Evolutionary conservation across 2,113 vertebrate species (phyloP).

Genomic region (Rhabdornis inornatus): DNA sequence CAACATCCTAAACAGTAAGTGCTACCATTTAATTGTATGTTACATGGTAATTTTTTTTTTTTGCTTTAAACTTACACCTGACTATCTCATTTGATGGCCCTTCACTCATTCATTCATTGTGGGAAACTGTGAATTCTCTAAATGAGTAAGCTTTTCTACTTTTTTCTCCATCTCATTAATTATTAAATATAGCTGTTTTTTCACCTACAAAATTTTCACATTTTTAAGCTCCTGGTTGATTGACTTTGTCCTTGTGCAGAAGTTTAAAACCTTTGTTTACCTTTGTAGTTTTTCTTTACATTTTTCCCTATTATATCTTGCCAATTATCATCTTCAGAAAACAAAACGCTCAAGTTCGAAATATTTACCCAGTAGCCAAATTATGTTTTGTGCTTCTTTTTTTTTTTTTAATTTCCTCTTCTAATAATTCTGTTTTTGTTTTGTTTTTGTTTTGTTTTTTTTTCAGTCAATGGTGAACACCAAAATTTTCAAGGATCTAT

Average conservation of each 20-base stretch:
- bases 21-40: background rate
- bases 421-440: background rate
- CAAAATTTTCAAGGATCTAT: background rate
- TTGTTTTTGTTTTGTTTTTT: background rate
- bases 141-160: background rate
- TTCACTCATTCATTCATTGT: background rate
- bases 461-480: background rate
- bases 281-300: background rate
- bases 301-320: background rate
- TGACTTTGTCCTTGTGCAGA: background rate
- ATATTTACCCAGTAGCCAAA: background rate
- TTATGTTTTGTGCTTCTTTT: background rate
- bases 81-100: background rate
- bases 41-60: background rate
- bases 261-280: background rate
- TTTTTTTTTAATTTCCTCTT: background rate
- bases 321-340: background rate
- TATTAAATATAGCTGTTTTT: background rate
- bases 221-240: background rate
- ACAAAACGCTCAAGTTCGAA: background rate
- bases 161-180: background rate
- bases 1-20: background rate
- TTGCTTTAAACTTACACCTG: background rate
- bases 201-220: background rate
- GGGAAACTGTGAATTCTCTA: background rate